Evolutionary conservation across 1,140 invertebrate species (phyloP).

Genomic region (Papilio polyxenes): DNA sequence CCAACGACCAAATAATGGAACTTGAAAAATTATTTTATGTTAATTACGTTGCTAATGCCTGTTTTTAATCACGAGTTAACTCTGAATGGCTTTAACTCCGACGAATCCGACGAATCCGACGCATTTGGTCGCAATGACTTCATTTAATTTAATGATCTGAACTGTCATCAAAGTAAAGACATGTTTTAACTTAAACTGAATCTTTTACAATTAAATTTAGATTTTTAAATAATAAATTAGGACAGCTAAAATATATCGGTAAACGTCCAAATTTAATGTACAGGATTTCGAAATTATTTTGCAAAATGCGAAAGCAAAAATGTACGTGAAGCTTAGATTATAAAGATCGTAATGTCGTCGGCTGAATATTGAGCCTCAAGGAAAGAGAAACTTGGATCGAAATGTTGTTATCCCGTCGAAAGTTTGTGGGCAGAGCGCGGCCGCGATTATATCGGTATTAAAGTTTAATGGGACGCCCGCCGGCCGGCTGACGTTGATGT

Average conservation of each 20-base stretch:
- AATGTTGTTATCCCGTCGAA: not conserved
- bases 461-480: slow-evolving; percentile 24
- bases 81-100: not conserved
- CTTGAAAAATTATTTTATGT: slow-evolving; percentile 8
- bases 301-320: too few species aligned
- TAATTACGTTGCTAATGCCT: not conserved
- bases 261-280: too few species aligned
- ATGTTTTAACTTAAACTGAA: too few species aligned
- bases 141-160: too few species aligned
- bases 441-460: slow-evolving; percentile 14
- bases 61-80: not conserved
- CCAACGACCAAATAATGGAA: not conserved
- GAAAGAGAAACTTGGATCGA: not conserved
- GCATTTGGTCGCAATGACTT: too few species aligned
- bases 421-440: not conserved
- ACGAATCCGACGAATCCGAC: too few species aligned
- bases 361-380: not conserved
- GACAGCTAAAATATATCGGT: too few species aligned
- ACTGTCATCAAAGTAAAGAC: too few species aligned
- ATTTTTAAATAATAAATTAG: too few species aligned
- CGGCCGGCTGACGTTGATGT: slow-evolving; percentile 11
- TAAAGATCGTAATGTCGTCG: not conserved
- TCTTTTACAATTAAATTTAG: too few species aligned
- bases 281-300: too few species aligned
- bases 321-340: not conserved